Conservation (phyloP, 2,888 invertebrate species). For the Nudaria mundana region DNA sequence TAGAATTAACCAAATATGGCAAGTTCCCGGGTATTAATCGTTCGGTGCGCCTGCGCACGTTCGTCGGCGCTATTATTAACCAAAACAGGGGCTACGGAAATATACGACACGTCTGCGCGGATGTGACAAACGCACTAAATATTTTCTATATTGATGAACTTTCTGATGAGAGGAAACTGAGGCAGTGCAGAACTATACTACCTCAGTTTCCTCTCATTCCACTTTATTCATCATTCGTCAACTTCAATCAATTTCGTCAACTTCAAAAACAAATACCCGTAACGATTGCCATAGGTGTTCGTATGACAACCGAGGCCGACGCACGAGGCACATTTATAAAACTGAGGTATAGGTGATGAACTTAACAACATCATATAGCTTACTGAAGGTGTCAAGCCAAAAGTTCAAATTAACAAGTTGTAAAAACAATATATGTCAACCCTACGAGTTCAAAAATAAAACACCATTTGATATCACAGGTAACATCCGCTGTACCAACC, state of each 20-base stretch:
- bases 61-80: constrained; percentile 29
- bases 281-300: too few relatives aligned
- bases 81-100: constrained; percentile 27
- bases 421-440: not conserved
- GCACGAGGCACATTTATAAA: too few relatives aligned
- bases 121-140: constrained; percentile 5
- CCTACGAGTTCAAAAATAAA: not conserved
- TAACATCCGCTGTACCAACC: constrained; percentile 4
- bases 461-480: constrained; percentile 3
- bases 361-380: too few relatives aligned
- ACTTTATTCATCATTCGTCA: too few relatives aligned
- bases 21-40: constrained; percentile 1
- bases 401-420: not conserved
- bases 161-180: not conserved
- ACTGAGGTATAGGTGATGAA: too few relatives aligned
- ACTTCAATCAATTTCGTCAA: too few relatives aligned
- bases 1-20: constrained; percentile 29
- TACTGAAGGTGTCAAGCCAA: too few relatives aligned
- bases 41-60: constrained; percentile 21
- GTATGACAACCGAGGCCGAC: too few relatives aligned
- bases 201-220: too few relatives aligned
- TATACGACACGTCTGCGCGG: constrained; percentile 14
- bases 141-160: not conserved
- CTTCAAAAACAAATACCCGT: too few relatives aligned
- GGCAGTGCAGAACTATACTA: too few relatives aligned